Conservation (phyloP, 2,113 vertebrate species). For the Paradoxurus hermaphroditus region DNA sequence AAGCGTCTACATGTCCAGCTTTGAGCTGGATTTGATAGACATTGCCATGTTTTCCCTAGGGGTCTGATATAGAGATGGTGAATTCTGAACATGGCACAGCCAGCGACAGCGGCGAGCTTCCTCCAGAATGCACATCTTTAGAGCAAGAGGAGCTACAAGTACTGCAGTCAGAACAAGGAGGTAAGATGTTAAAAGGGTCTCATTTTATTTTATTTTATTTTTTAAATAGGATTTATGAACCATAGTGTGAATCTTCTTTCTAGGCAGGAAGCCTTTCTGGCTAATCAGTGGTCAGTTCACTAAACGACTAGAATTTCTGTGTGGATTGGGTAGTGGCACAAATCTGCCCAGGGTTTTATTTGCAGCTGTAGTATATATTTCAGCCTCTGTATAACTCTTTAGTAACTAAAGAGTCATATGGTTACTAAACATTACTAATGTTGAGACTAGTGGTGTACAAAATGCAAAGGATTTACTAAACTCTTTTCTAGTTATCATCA, state of each 20-base stretch:
- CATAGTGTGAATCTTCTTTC: not conserved
- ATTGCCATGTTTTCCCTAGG: slow-evolving; percentile 79
- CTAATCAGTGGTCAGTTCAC: not conserved
- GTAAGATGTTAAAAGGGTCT: slow-evolving; percentile 69
- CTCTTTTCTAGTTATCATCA: not conserved
- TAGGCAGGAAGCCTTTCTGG: not conserved
- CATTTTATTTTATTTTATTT: not conserved
- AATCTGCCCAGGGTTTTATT: not conserved
- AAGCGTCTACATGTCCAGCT: not conserved
- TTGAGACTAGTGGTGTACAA: not conserved
- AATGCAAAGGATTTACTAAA: not conserved
- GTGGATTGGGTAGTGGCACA: not conserved
- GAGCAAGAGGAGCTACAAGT: slow-evolving; percentile 77
- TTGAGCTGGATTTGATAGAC: not conserved
- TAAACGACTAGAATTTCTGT: not conserved
- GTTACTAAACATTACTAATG: not conserved
- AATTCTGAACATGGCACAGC: slow-evolving; percentile 82
- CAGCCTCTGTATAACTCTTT: not conserved
- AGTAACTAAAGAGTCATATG: too few relatives aligned
- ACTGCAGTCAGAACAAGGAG: slow-evolving; percentile 66
- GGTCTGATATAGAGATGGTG: slow-evolving; percentile 92
- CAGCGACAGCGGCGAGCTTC: slow-evolving; percentile 70
- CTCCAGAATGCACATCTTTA: slow-evolving; percentile 70
- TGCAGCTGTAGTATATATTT: not conserved
- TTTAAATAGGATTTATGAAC: not conserved